These are phyloP conservation scores for Dorcus hopei DNA, from an alignment of 2,888 invertebrate genomes.

Conservation along the genomic window DNA sequence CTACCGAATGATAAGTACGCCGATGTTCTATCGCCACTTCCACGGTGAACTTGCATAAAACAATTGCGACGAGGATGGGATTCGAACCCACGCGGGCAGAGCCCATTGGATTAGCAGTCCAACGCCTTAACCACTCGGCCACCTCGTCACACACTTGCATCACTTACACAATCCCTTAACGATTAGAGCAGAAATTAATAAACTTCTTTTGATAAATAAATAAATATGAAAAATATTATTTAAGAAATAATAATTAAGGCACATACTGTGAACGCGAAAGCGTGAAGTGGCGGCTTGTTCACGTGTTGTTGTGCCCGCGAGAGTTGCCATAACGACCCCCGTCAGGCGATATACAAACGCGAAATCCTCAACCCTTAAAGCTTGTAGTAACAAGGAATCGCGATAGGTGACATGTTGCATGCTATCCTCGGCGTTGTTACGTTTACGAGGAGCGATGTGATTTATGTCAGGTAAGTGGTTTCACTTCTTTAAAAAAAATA, in stretches of 20 bases:
- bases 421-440: constrained; percentile 14
- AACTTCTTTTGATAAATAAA: no score
- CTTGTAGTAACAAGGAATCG: constrained; percentile 16
- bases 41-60: no score
- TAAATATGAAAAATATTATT: no score
- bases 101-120: constrained; percentile 65
- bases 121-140: constrained; percentile 66
- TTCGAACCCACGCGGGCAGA: constrained; percentile 65
- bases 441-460: constrained; percentile 17
- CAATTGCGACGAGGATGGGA: constrained; percentile 52
- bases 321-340: no score
- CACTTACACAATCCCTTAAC: no score
- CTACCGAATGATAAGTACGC: no score
- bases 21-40: no score
- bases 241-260: no score
- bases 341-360: neutral
- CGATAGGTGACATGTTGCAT: constrained; percentile 20
- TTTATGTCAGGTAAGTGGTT: constrained; percentile 10
- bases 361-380: neutral
- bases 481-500: neutral
- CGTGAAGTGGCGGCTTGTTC: no score
- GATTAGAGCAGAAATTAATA: no score
- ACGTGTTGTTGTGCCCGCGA: no score
- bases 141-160: constrained; percentile 45
- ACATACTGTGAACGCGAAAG: no score